Base-by-base conservation (phyloP, 2,113 vertebrate species). In the Spea bombifrons region DNA sequence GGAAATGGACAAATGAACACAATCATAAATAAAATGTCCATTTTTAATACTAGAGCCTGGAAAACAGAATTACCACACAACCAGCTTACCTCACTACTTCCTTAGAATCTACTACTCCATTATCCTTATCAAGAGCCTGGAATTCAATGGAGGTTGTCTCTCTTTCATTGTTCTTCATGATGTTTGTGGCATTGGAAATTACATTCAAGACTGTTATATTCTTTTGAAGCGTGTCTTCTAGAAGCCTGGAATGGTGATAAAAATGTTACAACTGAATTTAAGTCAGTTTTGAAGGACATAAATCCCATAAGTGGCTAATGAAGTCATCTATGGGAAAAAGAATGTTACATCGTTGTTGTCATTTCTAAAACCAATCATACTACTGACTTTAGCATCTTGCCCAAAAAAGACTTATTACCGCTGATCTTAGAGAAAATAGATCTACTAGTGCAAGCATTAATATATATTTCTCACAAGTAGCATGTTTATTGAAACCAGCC, bases 201-300 rank as follows among this genome's bases (percentile, higher is more conserved):
- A 92, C 50, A 9, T 76, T 67, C 43, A 90, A 0, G 2, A 92
- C 0, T 1, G 81, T 85, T 0, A 93, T 50, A 0, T 73, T 87
- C 89, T 89, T 90, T 1, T 9, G 76, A 8, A 95, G 84, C 52
- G 45, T 83, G 0, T 83, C 75, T 16, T 86, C 80, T 57, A 94
- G 70, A 77, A 91, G 82, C 8, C 93, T 94, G 87, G 10, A 7
- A 68, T 15, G 53, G 7, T 43, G 4, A 50, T 61, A 9, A 52
- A 66, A 13, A 1, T 30, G 30, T 30, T n/a, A 73, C 3, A 2
- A n/a, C 3, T 5, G 13, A 59, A n/a, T 61, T 61, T n/a, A 13
- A 61, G 13, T 15, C 16, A n/a, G n/a, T n/a, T 16, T 7, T 12
- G 12, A 7, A 12, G 7, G 57, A 61, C 13, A 61, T 61, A 7